Evolutionary conservation across 64 coral and sea anemone genomes (phyloP).

Genomic region (Platygyra sinensis): DNA sequence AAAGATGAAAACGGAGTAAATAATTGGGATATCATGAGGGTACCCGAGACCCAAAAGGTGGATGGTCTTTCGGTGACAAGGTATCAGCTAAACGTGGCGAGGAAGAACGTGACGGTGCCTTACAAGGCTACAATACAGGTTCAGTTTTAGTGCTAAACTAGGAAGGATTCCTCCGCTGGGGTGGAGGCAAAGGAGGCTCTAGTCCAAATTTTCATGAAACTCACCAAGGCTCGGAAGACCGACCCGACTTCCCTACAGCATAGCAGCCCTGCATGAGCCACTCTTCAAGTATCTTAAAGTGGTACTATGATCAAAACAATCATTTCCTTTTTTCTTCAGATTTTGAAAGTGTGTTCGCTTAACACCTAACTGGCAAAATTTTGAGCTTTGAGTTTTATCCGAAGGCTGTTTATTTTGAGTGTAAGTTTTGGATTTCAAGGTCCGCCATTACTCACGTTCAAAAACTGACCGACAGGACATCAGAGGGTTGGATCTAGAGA

Average conservation of each 20-base stretch:
- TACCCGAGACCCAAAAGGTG: background rate
- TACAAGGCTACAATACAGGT: conserved; percentile 64
- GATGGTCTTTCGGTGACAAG: background rate
- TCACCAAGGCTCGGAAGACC: background rate
- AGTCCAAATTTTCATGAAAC: conserved; percentile 54
- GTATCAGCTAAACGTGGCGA: conserved; percentile 24
- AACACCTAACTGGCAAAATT: too few species aligned
- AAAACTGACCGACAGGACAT: too few species aligned
- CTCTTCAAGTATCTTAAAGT: conserved; percentile 59
- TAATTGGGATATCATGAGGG: conserved; percentile 13
- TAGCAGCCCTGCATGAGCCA: conserved; percentile 6
- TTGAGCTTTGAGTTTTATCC: too few species aligned
- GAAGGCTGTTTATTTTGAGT: too few species aligned
- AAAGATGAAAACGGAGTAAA: conserved; percentile 10
- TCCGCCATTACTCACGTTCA: too few species aligned
- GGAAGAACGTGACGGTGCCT: conserved; percentile 18
- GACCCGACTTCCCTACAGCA: conserved; percentile 30
- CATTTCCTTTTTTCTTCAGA: too few species aligned
- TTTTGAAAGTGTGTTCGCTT: too few species aligned
- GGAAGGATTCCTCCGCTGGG: conserved; percentile 74
- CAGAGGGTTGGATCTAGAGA: too few species aligned
- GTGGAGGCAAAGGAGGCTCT: conserved; percentile 54
- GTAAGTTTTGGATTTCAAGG: too few species aligned
- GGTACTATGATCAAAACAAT: too few species aligned
- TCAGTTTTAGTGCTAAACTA: conserved; percentile 61